A percentile compares a stretch with the other conserved stretches of the same genome.
These are phyloP conservation scores for Empidonax alnorum DNA, from an alignment of 2,113 vertebrate genomes.

Conservation along the genomic window DNA sequence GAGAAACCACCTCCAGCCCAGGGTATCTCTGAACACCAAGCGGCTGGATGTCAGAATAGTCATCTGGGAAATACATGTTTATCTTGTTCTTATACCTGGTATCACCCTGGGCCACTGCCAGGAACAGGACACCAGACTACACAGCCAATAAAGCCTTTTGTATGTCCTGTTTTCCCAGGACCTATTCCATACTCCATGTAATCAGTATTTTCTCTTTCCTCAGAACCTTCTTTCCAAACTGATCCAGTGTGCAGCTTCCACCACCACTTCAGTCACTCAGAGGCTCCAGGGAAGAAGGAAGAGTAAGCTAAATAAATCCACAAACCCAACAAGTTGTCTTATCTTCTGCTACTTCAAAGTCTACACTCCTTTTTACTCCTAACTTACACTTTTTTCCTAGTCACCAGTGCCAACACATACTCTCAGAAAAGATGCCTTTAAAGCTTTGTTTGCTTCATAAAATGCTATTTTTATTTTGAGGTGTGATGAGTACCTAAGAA, in stretches of 20 bases:
- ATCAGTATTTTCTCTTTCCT: neutral
- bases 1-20: neutral
- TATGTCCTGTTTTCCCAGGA: neutral
- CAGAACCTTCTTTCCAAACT: neutral
- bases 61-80: neutral
- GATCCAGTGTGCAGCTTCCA: neutral
- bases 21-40: neutral
- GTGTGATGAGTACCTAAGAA: slow-evolving; percentile 7
- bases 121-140: neutral
- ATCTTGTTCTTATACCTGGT: neutral
- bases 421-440: neutral
- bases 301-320: neutral
- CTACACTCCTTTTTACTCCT: neutral
- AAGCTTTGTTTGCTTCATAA: neutral
- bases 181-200: neutral
- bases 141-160: neutral
- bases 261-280: neutral
- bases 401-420: neutral
- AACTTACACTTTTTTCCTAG: neutral
- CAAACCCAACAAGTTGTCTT: neutral
- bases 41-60: neutral
- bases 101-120: neutral
- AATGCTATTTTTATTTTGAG: neutral
- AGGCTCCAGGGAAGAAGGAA: neutral
- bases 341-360: neutral